phyloP scores from a whole-genome alignment of 2,888 invertebrate genomes.

The Acrobeloides nanus region DNA sequence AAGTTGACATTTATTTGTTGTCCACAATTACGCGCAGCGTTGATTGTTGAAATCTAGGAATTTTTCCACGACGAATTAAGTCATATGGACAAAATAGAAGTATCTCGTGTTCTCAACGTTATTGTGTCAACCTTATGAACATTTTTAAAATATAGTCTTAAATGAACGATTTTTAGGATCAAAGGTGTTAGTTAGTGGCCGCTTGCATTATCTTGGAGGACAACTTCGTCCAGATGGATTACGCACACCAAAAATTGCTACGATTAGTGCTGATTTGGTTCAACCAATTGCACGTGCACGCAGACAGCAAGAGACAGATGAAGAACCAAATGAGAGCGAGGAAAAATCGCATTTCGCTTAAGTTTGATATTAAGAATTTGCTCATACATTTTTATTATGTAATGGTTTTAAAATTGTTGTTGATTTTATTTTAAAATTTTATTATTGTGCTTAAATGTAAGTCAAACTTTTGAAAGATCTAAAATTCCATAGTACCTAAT shows the following conservation, averaged over 20 bases:
- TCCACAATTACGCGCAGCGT: too few species aligned
- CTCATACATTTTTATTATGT: conserved; percentile 1
- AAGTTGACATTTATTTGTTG: too few species aligned
- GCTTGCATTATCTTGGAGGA: conserved; percentile 37
- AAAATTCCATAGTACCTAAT: too few species aligned
- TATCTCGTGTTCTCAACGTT: too few species aligned
- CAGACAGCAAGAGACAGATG: conserved; percentile 1
- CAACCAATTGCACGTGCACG: conserved; percentile 23
- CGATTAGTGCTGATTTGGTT: conserved; percentile 31
- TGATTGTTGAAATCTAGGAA: too few species aligned
- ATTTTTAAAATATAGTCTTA: not conserved
- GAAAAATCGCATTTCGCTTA: not conserved
- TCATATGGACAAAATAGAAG: too few species aligned
- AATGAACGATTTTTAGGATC: conserved; percentile 21
- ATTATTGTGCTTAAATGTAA: not conserved
- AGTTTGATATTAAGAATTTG: not conserved
- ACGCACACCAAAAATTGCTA: conserved; percentile 29
- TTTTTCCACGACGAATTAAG: too few species aligned
- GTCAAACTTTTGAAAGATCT: too few species aligned
- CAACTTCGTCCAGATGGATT: conserved; percentile 25
- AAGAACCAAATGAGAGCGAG: not conserved
- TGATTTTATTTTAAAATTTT: not conserved
- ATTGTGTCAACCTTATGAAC: too few species aligned
- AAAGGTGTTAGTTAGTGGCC: conserved; percentile 36
- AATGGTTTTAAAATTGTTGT: not conserved